A percentile compares a stretch with the other conserved stretches of the same genome.
phyloP scores from a whole-genome alignment of 2,888 invertebrate species.

The Drosophila mimetica region DNA sequence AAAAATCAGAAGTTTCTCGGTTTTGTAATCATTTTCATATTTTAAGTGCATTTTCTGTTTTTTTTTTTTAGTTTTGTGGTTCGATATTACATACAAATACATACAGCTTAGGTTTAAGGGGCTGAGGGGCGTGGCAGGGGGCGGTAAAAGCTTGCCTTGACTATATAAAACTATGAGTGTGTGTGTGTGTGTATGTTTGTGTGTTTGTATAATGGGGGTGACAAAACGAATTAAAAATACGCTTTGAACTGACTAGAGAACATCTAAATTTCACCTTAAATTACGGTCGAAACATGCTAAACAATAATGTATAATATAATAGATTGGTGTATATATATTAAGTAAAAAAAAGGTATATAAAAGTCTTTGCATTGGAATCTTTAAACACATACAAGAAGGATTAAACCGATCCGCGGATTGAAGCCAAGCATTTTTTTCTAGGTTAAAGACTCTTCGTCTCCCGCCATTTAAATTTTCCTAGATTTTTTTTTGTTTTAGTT shows the following conservation, averaged over 20 bases:
- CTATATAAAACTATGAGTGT: conserved; percentile 46
- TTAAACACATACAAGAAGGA: conserved; percentile 27
- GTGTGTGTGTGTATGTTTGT: conserved; percentile 27
- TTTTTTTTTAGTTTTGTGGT: conserved; percentile 1
- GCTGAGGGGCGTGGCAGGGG: conserved; percentile 18
- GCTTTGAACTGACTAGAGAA: conserved; percentile 47
- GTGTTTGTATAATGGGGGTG: conserved; percentile 21
- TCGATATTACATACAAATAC: conserved; percentile 47
- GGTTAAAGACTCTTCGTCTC: background rate
- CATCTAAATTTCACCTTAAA: conserved; percentile 22
- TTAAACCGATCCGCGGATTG: conserved; percentile 13
- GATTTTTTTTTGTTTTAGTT: background rate
- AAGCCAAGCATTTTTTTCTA: conserved; percentile 30
- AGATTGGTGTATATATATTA: conserved; percentile 3
- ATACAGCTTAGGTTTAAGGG: conserved; percentile 44
- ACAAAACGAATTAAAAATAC: conserved; percentile 25
- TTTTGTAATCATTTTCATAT: conserved; percentile 26
- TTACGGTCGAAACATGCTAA: conserved; percentile 15
- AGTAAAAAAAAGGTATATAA: conserved; percentile 46
- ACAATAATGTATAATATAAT: conserved; percentile 18
- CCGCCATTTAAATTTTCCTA: background rate
- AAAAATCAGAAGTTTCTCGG: conserved; percentile 21
- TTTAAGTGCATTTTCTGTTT: conserved; percentile 27
- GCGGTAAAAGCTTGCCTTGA: conserved; percentile 49
- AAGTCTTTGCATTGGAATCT: conserved; percentile 75